Evolutionary conservation across 2,113 vertebrate species (phyloP).

Genomic region (Pseudonaja textilis): DNA sequence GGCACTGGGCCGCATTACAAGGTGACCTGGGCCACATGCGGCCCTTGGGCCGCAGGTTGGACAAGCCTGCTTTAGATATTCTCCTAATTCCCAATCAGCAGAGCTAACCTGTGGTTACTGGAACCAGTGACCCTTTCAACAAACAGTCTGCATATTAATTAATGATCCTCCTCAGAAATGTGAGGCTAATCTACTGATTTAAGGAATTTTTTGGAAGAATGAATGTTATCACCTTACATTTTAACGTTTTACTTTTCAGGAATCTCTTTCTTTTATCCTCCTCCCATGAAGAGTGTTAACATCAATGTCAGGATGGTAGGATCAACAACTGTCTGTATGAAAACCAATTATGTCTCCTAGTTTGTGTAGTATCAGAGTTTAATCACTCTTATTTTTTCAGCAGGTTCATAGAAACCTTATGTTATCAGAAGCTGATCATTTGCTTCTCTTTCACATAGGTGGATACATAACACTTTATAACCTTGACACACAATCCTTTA

Average conservation of each 20-base stretch:
- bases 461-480: background rate
- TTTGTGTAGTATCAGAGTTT: background rate
- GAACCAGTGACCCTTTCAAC: constrained; percentile 38
- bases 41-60: too few relatives aligned
- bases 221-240: constrained; percentile 44
- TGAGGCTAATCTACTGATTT: constrained; percentile 39
- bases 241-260: constrained; percentile 36
- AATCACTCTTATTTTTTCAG: rapidly evolving
- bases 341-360: background rate
- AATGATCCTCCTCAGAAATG: background rate
- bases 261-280: constrained; percentile 38
- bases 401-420: background rate
- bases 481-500: background rate
- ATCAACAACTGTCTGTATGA: constrained; percentile 19
- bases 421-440: rapidly evolving
- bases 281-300: constrained; percentile 6
- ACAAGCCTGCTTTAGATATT: too few relatives aligned
- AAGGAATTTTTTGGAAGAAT: constrained; percentile 34
- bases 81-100: background rate
- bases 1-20: too few relatives aligned
- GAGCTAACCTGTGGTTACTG: background rate
- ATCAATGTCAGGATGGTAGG: background rate
- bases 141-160: constrained; percentile 49
- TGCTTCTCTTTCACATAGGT: background rate
- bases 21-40: too few relatives aligned